Evolutionary conservation across 1,140 invertebrate species (phyloP).

Genomic region (Hyposmocoma kahamanoa): DNA sequence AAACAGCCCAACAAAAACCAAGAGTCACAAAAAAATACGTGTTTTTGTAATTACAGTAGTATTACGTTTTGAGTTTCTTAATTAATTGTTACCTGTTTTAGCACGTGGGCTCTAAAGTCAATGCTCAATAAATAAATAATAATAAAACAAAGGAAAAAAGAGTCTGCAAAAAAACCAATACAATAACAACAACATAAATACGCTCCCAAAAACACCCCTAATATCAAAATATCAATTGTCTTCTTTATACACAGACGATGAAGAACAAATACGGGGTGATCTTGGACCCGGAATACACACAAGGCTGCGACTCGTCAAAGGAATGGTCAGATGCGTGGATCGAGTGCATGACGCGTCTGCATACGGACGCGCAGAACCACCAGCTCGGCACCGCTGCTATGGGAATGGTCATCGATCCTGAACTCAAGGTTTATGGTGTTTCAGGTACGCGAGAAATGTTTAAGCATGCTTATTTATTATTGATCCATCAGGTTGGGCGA

Average conservation of each 20-base stretch:
- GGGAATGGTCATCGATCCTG: constrained; percentile 71
- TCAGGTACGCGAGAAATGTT: too few relatives aligned
- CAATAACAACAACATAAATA: not conserved
- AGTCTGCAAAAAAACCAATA: too few relatives aligned
- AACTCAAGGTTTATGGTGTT: constrained; percentile 69
- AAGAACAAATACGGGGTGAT: constrained; percentile 78
- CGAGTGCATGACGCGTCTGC: constrained; percentile 64
- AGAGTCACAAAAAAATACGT: too few relatives aligned
- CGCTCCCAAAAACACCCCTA: not conserved
- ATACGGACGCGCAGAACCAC: constrained; percentile 72
- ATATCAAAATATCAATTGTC: not conserved
- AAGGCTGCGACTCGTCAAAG: constrained; percentile 75
- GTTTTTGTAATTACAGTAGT: too few relatives aligned
- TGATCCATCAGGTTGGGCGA: too few relatives aligned
- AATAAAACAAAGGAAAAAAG: too few relatives aligned
- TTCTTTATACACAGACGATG: constrained; percentile 57
- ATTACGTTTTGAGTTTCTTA: too few relatives aligned
- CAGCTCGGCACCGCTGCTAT: constrained; percentile 78
- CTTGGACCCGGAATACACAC: constrained; percentile 77
- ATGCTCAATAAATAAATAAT: too few relatives aligned
- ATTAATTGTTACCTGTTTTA: too few relatives aligned
- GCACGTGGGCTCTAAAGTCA: too few relatives aligned
- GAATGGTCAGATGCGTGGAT: constrained; percentile 75
- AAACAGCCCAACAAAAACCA: too few relatives aligned
- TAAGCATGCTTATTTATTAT: too few relatives aligned